Percentiles rank a stretch among this genome's conserved stretches.
These are phyloP conservation scores for Neodiprion pinetum DNA, from an alignment of 1,140 invertebrate species.

Conservation along the genomic window DNA sequence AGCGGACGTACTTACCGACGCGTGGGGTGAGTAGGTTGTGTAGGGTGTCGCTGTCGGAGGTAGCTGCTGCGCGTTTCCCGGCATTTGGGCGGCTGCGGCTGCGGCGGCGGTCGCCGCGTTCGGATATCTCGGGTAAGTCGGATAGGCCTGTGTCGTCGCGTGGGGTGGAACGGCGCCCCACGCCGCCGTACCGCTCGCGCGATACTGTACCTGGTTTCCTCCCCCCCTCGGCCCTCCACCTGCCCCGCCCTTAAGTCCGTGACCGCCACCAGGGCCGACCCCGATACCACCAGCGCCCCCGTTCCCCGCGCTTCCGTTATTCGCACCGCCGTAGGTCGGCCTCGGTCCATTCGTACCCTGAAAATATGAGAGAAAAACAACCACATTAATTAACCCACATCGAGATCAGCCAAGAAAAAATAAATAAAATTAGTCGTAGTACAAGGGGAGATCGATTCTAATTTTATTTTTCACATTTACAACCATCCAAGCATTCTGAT, in stretches of 20 bases:
- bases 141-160: conserved; percentile 51
- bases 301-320: conserved; percentile 55
- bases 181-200: conserved; percentile 48
- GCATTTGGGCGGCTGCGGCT: conserved; percentile 48
- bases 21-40: conserved; percentile 58
- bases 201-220: conserved; percentile 56
- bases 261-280: conserved; percentile 35
- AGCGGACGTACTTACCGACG: conserved; percentile 47
- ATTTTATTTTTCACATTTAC: too few species aligned
- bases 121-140: conserved; percentile 56
- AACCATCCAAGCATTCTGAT: too few species aligned
- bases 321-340: conserved; percentile 57
- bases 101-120: conserved; percentile 43
- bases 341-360: conserved; percentile 59
- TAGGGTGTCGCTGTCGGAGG: conserved; percentile 57
- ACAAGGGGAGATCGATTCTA: too few species aligned
- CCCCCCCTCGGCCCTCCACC: conserved; percentile 51
- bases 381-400: neutral
- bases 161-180: conserved; percentile 54
- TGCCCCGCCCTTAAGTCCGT: conserved; percentile 47
- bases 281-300: conserved; percentile 47
- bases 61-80: conserved; percentile 55
- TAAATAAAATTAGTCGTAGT: too few species aligned
- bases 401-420: too few species aligned
- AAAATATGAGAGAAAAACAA: conserved; percentile 28